Base-by-base conservation (phyloP, 2,888 invertebrate genomes). In the Meloe dianella region DNA sequence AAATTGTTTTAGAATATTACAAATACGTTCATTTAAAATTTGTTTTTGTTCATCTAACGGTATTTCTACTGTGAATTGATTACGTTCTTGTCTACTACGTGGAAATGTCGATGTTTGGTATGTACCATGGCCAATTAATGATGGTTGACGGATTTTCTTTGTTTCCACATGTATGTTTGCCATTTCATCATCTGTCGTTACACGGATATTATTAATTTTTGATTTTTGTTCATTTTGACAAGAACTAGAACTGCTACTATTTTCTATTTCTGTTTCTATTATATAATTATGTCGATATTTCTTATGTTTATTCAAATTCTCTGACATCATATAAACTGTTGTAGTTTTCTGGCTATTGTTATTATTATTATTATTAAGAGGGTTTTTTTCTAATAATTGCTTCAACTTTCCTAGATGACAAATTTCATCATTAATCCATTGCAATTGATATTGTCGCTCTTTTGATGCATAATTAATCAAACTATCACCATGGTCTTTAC, bases 371-470 rank as follows among this genome's bases (percentile, higher is more conserved):
- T n/a, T n/a, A n/a, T n/a, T n/a, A n/a, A n/a, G n/a, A n/a, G 12
- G 22, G 12, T 61, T 61, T 29, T 75, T 77, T 72, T 83, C 80
- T 17, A 84, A 72, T 32, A 83, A 79, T 72, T 80, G 78, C 78
- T 87, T 88, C 17, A 89, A 77, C 74, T 86, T 87, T 27, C 82
- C 84, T 27, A 89, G 79, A 75, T 89, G 87, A 51, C 83, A 81
- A 17, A 89, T 88, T 77, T 88, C 88, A 70, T 85, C 86, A 54
- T 86, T 85, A 41, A 89, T 88, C 87, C 88, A 87, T 24, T 84
- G 80, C 17, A 89, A 75, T 71, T 89, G 88, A 74, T 87, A 86
- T 68, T 84, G 82, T 64, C 85, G 83, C 74, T 87, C 87, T 77
- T 85, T 85, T 72, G 85, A 84, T 0, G 85, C 85, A 71, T 85